These are phyloP conservation scores for Drosophila nr. medialis DNA, from an alignment of 2,888 invertebrate species.

Conservation along the genomic window DNA sequence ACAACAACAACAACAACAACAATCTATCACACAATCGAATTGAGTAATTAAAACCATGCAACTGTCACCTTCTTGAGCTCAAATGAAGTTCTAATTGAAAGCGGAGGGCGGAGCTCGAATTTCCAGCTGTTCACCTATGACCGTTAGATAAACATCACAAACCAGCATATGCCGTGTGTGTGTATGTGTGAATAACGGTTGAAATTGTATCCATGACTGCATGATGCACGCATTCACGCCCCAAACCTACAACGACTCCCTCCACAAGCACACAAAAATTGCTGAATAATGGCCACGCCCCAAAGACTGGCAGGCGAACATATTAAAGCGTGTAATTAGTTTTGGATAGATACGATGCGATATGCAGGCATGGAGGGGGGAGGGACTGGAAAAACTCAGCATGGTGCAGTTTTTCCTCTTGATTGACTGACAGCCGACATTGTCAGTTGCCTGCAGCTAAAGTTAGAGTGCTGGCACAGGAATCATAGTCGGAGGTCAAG, in stretches of 20 bases:
- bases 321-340: constrained; percentile 75
- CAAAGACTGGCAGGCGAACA: constrained; percentile 50
- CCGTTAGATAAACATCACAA: constrained; percentile 66
- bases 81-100: constrained; percentile 66
- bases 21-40: constrained; percentile 46
- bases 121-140: constrained; percentile 47
- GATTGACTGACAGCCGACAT: constrained; percentile 60
- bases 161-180: constrained; percentile 28
- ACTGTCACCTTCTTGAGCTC: constrained; percentile 38
- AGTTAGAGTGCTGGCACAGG: constrained; percentile 3
- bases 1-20: neutral
- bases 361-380: constrained; percentile 14
- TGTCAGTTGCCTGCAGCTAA: constrained; percentile 25
- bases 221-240: constrained; percentile 60
- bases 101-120: constrained; percentile 1
- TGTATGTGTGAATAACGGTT: constrained; percentile 50
- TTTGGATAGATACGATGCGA: constrained; percentile 56
- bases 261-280: constrained; percentile 36
- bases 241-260: constrained; percentile 1
- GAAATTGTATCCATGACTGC: constrained; percentile 70
- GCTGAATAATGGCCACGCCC: constrained; percentile 75
- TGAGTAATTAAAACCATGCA: constrained; percentile 61
- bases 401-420: constrained; percentile 47
- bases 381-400: constrained; percentile 19
- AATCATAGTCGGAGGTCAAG: constrained; percentile 53